phyloP scores from a whole-genome alignment of 2,797 vertebrate species.

The Pterois miles region DNA sequence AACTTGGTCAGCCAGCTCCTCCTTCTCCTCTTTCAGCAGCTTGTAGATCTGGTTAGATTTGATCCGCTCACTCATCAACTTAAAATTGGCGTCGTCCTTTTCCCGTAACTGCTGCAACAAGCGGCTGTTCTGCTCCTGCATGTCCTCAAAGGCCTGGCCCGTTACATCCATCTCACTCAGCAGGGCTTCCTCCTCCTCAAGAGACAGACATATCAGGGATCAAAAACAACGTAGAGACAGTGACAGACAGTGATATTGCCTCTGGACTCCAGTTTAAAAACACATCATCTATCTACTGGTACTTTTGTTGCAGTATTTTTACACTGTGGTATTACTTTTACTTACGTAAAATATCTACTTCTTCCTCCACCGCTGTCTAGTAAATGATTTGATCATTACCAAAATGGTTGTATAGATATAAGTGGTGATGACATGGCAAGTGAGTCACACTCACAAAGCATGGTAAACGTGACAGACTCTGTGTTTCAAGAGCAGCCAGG shows the following conservation, averaged over 20 bases:
- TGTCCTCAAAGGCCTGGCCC: slow-evolving; percentile 95
- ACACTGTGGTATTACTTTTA: not conserved
- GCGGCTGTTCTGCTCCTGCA: slow-evolving; percentile 96
- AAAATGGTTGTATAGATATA: not conserved
- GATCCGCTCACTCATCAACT: slow-evolving; percentile 95
- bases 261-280: not conserved
- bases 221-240: slow-evolving; percentile 17
- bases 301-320: not conserved
- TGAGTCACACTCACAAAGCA: not conserved
- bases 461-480: too few species aligned
- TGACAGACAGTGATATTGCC: not conserved
- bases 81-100: slow-evolving; percentile 96
- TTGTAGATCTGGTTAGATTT: slow-evolving; percentile 98
- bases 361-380: not conserved
- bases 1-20: slow-evolving; percentile 93
- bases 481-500: too few species aligned
- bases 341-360: not conserved
- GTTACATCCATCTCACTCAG: slow-evolving; percentile 95
- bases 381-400: not conserved
- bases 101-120: slow-evolving; percentile 92
- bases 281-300: not conserved
- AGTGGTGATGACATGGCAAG: not conserved
- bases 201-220: slow-evolving; percentile 38
- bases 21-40: slow-evolving; percentile 93
- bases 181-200: slow-evolving; percentile 91